A percentile compares a stretch with the other conserved stretches of the same genome.
Conservation (phyloP, 2,113 vertebrate species). For the Addax nasomaculatus region DNA sequence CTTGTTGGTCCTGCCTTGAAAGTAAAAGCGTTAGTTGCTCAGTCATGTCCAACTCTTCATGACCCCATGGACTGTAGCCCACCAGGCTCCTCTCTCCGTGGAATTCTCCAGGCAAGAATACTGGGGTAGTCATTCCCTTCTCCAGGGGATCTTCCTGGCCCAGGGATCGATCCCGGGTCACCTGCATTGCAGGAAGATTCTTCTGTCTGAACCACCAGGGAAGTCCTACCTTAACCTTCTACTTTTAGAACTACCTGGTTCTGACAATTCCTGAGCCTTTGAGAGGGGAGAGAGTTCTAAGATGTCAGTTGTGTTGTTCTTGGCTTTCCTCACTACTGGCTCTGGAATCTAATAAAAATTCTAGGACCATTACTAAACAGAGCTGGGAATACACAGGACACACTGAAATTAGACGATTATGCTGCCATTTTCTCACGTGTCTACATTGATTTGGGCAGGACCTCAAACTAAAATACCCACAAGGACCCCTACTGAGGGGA, state of each 20-base stretch:
- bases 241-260: neutral
- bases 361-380: neutral
- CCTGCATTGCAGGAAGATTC: neutral
- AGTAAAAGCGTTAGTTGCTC: neutral
- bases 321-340: neutral
- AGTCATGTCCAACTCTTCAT: neutral
- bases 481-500: neutral
- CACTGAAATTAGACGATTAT: neutral
- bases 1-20: neutral
- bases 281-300: neutral
- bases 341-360: neutral
- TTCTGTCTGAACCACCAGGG: neutral
- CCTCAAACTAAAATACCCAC: neutral
- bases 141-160: neutral
- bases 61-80: neutral
- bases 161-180: neutral
- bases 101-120: neutral
- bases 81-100: neutral
- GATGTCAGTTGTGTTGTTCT: neutral
- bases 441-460: neutral
- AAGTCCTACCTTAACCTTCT: neutral
- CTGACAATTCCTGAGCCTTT: neutral
- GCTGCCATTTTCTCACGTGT: neutral
- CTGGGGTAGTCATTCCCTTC: neutral
- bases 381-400: neutral